Base-by-base conservation (phyloP, 2,113 vertebrate genomes). In the Lepisosteus osseus region DNA sequence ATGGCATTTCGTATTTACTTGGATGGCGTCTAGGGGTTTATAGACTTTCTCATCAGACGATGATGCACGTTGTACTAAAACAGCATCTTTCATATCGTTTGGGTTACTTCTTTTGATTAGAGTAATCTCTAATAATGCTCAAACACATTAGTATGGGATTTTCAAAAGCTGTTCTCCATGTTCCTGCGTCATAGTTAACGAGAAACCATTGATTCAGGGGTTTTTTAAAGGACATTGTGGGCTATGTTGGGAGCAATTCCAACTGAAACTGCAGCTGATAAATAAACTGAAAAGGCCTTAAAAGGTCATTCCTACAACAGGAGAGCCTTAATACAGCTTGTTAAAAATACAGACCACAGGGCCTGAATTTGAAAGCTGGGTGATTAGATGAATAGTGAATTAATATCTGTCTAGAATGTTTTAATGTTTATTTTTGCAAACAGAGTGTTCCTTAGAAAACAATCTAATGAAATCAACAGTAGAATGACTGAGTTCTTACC, bases 121-220 rank as follows among this genome's bases (percentile, higher is more conserved):
- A 54, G 1, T 15, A 17, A 54, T 54, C 66, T 54, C 17, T 14
- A 15, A 54, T 45, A 47, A 66, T 12, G 44, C 47, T 54, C 5
- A 11, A 47, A 5, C n/a, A 14, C 17, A 3, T 54, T 13, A 54
- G 6, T 3, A 7, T 67, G 15, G 9, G 66, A 54, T 67, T 67
- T 54, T 17, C 4, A 3, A 29, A 47, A 47, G 42, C 64, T n/a
- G 9, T n/a, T n/a, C 7, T 14, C 45, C 44, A 42, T 29, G 12
- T 45, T 9, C 9, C n/a, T 43, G 69, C 73, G 72, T 78, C 65
- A 54, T 79, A 77, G 76, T 80, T 77, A 80, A 82, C 82, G 78
- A 82, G 56, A 70, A 75, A 81, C 85, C 81, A 83, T 78, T 78
- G 74, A 83, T 77, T 75, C 13, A 72, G 83, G 69, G 63, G 78